phyloP scores from a whole-genome alignment of 2,797 vertebrate species.

The Gambusia yucatana region DNA sequence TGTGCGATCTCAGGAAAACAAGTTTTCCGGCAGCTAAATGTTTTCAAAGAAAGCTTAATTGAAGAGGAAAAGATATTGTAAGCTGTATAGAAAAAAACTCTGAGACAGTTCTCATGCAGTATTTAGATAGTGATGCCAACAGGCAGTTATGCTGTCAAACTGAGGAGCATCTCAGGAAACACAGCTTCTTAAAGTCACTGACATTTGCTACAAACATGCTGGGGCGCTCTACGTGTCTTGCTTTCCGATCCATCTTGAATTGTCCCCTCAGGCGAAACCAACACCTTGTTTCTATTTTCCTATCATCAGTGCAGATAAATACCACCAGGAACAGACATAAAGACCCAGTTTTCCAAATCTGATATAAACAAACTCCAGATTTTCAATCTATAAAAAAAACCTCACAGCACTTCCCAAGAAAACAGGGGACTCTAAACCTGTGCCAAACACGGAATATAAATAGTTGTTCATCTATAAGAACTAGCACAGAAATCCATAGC shows the following conservation, averaged over 20 bases:
- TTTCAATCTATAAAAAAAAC: slow-evolving; percentile 60
- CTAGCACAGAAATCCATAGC: background rate
- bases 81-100: background rate
- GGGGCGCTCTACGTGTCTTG: slow-evolving; percentile 42
- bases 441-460: slow-evolving; percentile 22
- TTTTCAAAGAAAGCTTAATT: background rate
- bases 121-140: slow-evolving; percentile 12
- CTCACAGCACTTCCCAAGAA: slow-evolving; percentile 59
- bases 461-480: slow-evolving; percentile 1
- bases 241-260: slow-evolving; percentile 40
- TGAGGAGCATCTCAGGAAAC: slow-evolving; percentile 31
- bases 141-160: slow-evolving; percentile 18
- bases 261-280: slow-evolving; percentile 48
- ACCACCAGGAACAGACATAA: slow-evolving; percentile 30
- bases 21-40: background rate
- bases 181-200: slow-evolving; percentile 44
- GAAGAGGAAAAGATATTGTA: background rate
- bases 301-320: slow-evolving; percentile 57
- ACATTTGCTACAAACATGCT: slow-evolving; percentile 64
- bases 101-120: slow-evolving; percentile 16
- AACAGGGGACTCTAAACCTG: slow-evolving; percentile 42
- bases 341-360: background rate
- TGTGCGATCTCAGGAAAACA: background rate
- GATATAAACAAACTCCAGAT: slow-evolving; percentile 34
- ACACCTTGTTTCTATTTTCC: slow-evolving; percentile 59